Conservation (phyloP, 2,113 vertebrate species). For the Pedionomus torquatus region DNA sequence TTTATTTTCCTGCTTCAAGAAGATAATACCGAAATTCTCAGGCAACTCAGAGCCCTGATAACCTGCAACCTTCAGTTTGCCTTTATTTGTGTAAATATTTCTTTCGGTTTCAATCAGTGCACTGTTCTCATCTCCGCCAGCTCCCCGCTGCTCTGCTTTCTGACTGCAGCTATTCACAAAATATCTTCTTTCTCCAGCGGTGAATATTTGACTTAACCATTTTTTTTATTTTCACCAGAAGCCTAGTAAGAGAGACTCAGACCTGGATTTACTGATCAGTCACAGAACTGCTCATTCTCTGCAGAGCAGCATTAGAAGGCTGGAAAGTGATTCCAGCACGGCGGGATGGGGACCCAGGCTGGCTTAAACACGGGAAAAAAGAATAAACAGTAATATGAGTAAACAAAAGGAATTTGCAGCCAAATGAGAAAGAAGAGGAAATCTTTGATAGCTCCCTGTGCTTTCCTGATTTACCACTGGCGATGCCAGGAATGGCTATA, state of each 20-base stretch:
- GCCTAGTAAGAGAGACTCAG: background rate
- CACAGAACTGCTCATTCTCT: background rate
- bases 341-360: background rate
- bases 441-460: background rate
- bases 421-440: background rate
- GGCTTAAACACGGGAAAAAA: background rate
- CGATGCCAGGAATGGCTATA: background rate
- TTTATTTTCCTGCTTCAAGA: background rate
- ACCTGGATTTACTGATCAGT: background rate
- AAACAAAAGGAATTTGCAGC: background rate
- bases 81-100: slow-evolving; percentile 4
- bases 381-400: background rate
- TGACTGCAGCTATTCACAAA: background rate
- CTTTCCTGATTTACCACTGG: background rate
- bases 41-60: background rate
- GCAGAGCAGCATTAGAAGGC: background rate
- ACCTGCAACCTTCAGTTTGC: background rate
- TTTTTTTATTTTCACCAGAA: background rate
- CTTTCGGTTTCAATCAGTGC: background rate
- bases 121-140: background rate
- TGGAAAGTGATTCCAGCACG: background rate
- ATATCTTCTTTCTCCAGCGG: background rate
- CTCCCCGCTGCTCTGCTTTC: background rate
- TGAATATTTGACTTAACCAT: background rate
- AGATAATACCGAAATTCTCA: background rate